These are phyloP conservation scores for Rostratula benghalensis DNA, from an alignment of 2,113 vertebrate genomes.

Conservation along the genomic window DNA sequence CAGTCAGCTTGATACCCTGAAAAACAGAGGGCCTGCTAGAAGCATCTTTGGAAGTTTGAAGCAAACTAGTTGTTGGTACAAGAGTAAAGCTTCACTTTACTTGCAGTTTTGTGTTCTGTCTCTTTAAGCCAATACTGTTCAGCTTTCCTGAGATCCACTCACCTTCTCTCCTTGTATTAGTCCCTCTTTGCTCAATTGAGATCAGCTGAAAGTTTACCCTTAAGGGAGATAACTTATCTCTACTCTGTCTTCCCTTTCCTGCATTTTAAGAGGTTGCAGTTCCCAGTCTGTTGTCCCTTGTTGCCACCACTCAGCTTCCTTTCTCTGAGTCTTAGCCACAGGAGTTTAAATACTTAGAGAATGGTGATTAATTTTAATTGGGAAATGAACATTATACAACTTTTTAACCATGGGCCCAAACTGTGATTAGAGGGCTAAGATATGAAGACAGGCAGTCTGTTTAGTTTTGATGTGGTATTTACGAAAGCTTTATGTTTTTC, in stretches of 20 bases:
- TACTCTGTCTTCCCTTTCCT: background rate
- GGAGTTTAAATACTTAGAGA: background rate
- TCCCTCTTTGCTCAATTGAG: background rate
- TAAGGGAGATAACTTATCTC: background rate
- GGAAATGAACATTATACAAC: background rate
- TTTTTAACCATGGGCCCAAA: fast-evolving
- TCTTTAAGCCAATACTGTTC: background rate
- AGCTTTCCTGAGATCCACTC: background rate
- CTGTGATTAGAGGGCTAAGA: background rate
- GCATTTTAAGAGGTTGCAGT: background rate
- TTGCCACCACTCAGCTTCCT: background rate
- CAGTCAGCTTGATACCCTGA: background rate
- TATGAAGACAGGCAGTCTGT: background rate
- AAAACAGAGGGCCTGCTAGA: background rate
- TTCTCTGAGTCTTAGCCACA: background rate
- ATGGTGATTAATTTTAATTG: background rate
- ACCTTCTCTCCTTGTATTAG: background rate
- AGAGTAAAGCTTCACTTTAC: background rate
- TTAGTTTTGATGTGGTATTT: background rate
- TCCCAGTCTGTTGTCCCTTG: background rate
- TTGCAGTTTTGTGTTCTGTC: background rate
- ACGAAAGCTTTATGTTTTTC: background rate
- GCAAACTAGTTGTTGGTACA: background rate
- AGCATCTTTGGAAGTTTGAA: background rate
- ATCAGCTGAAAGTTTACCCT: background rate